Evolutionary conservation across 2,888 invertebrate species (phyloP), one percentile per base, ranked within the genome.

Genomic region (Julus scanicus): DNA sequence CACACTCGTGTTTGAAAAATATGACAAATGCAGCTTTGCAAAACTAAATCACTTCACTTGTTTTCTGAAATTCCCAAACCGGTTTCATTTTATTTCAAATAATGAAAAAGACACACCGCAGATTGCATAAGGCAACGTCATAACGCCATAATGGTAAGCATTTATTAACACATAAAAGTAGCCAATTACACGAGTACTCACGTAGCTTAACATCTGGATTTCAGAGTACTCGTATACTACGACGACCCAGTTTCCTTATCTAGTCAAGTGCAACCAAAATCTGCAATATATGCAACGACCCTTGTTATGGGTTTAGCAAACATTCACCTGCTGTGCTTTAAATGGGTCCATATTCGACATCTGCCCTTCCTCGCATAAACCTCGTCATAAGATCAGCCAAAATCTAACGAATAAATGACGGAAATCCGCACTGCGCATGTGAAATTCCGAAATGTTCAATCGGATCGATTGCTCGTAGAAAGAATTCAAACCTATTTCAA

Each of bases 351-450:
- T 53, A 71, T 71, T 71, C 20, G 71, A 71, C 71, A 71, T 20
- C 71, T 29, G 71, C 71, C 71, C 71, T 71, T 29, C 71, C 8
- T 6, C 71, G 20, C 71, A 63, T 63, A 63, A 63, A 20, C 71
- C 29, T 71, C 20, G 29, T 20, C 20, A 6, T 71, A 71, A 71
- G 53, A 53, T 53, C 13, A 53, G 71, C 29, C 71, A 71, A 63
- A 71, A 71, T 71, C 20, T 71, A 71, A 71, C 71, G 71, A 71
- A 71, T 71, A 71, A 71, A 71, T 71, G 71, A 71, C 20, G 71
- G 71, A 71, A 71, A 71, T 71, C 71, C 71, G 71, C 71, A 71
- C 29, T 71, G 71, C 71, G 71, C 71, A 71, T 20, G 71, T 20
- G 20, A 71, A 71, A 9, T 71, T 20, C 71, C 71, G n/a, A 71